Evolutionary conservation across 2,797 vertebrate species (phyloP).

Genomic region (Fistularia commersonii): DNA sequence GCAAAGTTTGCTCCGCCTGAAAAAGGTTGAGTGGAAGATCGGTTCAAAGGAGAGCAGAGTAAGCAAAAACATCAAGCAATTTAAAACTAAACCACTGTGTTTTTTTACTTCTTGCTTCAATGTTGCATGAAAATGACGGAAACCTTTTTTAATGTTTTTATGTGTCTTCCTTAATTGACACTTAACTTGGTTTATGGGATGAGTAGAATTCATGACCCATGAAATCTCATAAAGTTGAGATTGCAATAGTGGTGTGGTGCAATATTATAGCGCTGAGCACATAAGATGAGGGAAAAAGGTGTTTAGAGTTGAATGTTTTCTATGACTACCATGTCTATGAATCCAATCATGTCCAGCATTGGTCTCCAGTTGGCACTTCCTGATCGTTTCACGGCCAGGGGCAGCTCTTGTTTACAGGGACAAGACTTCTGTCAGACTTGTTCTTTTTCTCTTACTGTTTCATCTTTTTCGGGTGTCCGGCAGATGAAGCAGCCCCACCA

Average conservation of each 20-base stretch:
- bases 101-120: conserved; percentile 14
- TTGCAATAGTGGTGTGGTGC: conserved; percentile 16
- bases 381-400: too few species aligned
- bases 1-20: not conserved
- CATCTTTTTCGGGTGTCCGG: conserved; percentile 8
- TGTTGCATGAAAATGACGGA: conserved; percentile 25
- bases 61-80: conserved; percentile 8
- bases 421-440: too few species aligned
- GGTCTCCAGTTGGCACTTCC: too few species aligned
- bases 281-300: not conserved
- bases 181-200: conserved; percentile 49
- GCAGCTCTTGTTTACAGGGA: too few species aligned
- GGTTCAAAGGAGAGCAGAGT: not conserved
- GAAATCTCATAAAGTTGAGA: conserved; percentile 38
- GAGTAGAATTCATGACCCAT: conserved; percentile 53
- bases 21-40: conserved; percentile 2
- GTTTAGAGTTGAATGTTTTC: too few species aligned
- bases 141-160: conserved; percentile 48
- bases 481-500: conserved; percentile 8
- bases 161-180: conserved; percentile 58
- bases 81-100: conserved; percentile 1
- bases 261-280: conserved; percentile 17
- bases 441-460: not conserved
- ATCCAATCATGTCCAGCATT: too few species aligned
- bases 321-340: too few species aligned